These are phyloP conservation scores for Eupithecia insigniata DNA, from an alignment of 2,888 invertebrate genomes.

Conservation along the genomic window DNA sequence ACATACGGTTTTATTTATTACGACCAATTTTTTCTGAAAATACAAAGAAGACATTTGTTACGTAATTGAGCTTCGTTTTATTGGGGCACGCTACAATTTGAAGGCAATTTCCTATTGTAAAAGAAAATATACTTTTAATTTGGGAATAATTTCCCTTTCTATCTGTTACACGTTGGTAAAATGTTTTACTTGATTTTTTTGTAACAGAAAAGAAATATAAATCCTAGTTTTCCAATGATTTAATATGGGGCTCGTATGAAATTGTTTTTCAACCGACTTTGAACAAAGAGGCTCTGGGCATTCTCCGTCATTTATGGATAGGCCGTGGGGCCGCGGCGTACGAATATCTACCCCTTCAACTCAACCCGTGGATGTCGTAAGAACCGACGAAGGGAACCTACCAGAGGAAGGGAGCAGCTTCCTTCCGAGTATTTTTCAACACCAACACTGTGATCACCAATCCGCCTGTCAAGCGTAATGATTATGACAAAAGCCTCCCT, in stretches of 20 bases:
- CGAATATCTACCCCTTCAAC: too few relatives aligned
- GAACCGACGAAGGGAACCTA: too few relatives aligned
- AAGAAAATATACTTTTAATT: conserved; percentile 47
- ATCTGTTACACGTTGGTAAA: conserved; percentile 30
- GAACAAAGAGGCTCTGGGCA: too few relatives aligned
- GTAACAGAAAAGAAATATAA: background rate
- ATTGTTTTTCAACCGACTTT: too few relatives aligned
- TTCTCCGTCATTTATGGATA: too few relatives aligned
- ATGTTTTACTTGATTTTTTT: background rate
- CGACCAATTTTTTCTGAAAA: conserved; percentile 72
- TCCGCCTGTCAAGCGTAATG: too few relatives aligned
- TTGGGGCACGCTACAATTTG: conserved; percentile 68
- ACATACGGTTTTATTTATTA: conserved; percentile 84
- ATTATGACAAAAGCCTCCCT: too few relatives aligned
- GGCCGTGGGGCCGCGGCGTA: too few relatives aligned
- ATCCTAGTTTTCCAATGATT: background rate
- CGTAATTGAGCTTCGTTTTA: conserved; percentile 79
- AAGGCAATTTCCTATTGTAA: conserved; percentile 56
- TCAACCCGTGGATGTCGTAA: too few relatives aligned
- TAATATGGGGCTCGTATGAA: background rate
- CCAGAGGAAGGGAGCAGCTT: too few relatives aligned
- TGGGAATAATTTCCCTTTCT: conserved; percentile 23
- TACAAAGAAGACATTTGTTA: conserved; percentile 80
- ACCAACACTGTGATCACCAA: too few relatives aligned
- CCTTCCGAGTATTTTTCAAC: too few relatives aligned